Evolutionary conservation across 2,797 vertebrate species (phyloP), one percentile per base, ranked within the genome.

Genomic region (Anabacerthia variegaticeps): DNA sequence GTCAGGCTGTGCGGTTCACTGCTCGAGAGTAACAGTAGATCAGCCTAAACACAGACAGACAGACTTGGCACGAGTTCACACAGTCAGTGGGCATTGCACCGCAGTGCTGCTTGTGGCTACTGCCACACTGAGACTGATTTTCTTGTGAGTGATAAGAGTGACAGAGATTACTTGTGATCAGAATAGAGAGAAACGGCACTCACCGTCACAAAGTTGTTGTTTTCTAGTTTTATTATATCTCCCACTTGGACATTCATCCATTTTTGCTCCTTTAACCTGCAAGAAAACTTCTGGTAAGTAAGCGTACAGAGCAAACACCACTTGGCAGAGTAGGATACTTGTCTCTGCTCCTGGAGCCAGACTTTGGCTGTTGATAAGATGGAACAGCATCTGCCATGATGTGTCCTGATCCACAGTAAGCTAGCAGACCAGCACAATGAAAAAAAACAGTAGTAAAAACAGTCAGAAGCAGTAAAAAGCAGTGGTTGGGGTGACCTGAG

Each of bases 241-340:
- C 99, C 99, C 48, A 99, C 99, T 96, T 99, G 98, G 75, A 99
- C 98, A 51, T 99, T 98, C 99, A 98, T 99, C 99, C 99, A 99
- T 97, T 98, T 99, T 85, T 99, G 98, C 41, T 96, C 98, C 82
- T 95, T 98, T 63, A 99, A 82, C 93, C 99, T 99, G 97, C 68
- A 97, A 96, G 76, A 97, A 83, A 96, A 85, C 10, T 44, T 68
- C 24, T 23, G 46, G 67, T 97, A 55, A 97, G 76, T 67, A 55
- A 61, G 46, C 23, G 83, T 10, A 12, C 58, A 69, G 12, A 63
- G 27, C 6, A 79, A 68, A 85, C 4, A 23, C 5, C 0, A 0
- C 21, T 66, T 36, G 13, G 27, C 21, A 74, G 63, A 34, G 11
- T 2, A 30, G 15, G 7, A 16, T 49, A 37, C 14, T 67, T 2